These are phyloP conservation scores for Chelonia mydas DNA, from an alignment of 2,797 vertebrate genomes.

Conservation along the genomic window DNA sequence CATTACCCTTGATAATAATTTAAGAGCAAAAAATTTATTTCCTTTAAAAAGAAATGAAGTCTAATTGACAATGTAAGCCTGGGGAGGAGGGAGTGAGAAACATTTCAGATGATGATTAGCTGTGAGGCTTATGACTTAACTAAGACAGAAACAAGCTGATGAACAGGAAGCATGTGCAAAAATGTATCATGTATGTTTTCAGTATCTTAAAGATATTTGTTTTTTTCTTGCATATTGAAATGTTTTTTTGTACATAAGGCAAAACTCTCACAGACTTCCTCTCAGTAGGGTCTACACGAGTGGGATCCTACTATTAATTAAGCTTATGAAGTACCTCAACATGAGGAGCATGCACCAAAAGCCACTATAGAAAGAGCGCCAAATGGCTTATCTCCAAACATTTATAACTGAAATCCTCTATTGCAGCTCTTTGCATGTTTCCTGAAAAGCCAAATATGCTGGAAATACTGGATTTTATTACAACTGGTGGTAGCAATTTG, in stretches of 20 bases:
- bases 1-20: background rate
- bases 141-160: background rate
- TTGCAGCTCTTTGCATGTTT: background rate
- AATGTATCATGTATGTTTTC: background rate
- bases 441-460: background rate
- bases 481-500: background rate
- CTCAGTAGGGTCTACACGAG: background rate
- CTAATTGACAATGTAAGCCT: background rate
- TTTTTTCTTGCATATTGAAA: background rate
- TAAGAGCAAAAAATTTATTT: background rate
- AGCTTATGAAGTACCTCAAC: background rate
- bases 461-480: rapidly evolving
- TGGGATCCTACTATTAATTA: background rate
- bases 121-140: background rate
- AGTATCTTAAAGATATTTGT: background rate
- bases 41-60: background rate
- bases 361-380: background rate
- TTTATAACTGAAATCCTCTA: background rate
- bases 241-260: background rate
- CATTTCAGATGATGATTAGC: background rate
- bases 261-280: background rate
- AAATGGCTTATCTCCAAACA: background rate
- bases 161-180: background rate
- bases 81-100: background rate
- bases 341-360: background rate